Evolutionary conservation across 2,113 vertebrate genomes (phyloP), one percentile per base, ranked within the genome.

Genomic region (Serinus canaria): DNA sequence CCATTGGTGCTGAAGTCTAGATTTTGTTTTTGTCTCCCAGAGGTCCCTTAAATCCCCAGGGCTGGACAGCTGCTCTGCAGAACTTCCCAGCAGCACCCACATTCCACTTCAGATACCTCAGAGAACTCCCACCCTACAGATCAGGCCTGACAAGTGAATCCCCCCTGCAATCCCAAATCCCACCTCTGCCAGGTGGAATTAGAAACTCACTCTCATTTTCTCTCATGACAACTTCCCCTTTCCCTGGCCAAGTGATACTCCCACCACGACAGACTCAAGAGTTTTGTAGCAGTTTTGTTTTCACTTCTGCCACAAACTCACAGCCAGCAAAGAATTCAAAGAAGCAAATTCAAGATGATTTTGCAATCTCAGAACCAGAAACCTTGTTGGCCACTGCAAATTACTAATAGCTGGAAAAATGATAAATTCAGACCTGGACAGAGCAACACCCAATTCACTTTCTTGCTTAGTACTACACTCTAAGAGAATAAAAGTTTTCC

Each of bases 281-380:
- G 27, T 33, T 77, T 15, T 1, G 0, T 15, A 13, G 56, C 31
- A 24, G n/a, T n/a, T n/a, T n/a, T n/a, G n/a, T n/a, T n/a, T n/a
- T 52, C 13, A 10, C 15, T 83, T 49, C 11, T 7, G n/a, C 44
- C 74, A 69, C 85, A 46, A 90, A 55, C 41, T 72, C 4, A 0
- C 8, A n/a, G 22, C 63, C 62, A 73, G 28, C 30, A 39, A 79
- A 46, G 41, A 59, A 53, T 46, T 64, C 46, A 24, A 50, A 53
- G 58, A 25, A 53, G 14, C 16, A 66, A 83, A 79, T 33, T 47
- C 66, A 56, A 59, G 47, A 30, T 10, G 9, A 17, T n/a, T 75
- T 89, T 92, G 44, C 52, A 35, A 18, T 47, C 33, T 75, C 49
- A 56, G 47, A 84, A 28, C 6, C 58, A 20, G 23, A 89, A 75